Evolutionary conservation across 92 coral and sea anemone genomes (phyloP).

Genomic region (Parazoanthus swiftii): DNA sequence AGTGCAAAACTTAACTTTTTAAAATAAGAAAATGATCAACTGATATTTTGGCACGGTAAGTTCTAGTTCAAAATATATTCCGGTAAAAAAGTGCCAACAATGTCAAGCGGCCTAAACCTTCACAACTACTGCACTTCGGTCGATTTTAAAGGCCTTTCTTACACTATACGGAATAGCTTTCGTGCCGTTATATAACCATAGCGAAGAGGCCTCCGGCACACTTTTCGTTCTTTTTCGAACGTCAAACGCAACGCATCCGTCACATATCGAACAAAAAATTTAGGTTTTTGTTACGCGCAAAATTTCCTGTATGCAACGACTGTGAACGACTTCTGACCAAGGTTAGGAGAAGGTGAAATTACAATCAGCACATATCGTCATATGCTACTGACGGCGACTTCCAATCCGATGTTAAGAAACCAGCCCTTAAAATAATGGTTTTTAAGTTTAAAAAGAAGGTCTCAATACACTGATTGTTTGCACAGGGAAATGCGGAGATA

Average conservation of each 20-base stretch:
- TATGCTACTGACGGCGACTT: background rate
- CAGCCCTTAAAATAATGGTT: background rate
- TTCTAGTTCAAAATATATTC: background rate
- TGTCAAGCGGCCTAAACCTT: background rate
- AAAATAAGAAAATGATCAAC: background rate
- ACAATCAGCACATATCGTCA: background rate
- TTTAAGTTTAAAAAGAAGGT: too few species aligned
- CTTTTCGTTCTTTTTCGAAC: too few species aligned
- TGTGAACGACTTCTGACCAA: background rate
- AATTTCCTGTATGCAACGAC: too few species aligned
- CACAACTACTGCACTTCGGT: background rate
- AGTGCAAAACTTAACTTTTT: background rate
- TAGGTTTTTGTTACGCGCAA: too few species aligned
- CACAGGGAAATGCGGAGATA: background rate
- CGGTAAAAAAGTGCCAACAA: conserved; percentile 1
- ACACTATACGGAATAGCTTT: too few species aligned
- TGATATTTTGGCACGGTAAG: background rate
- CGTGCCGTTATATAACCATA: too few species aligned
- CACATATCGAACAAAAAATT: too few species aligned
- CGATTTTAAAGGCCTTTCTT: background rate
- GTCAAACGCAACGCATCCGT: too few species aligned
- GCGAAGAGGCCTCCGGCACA: background rate
- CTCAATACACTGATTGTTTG: background rate
- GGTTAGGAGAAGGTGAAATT: background rate
- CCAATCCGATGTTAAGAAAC: background rate